These are phyloP conservation scores for Cyphomyrus plagiostoma DNA, from an alignment of 2,113 vertebrate species.

Conservation along the genomic window DNA sequence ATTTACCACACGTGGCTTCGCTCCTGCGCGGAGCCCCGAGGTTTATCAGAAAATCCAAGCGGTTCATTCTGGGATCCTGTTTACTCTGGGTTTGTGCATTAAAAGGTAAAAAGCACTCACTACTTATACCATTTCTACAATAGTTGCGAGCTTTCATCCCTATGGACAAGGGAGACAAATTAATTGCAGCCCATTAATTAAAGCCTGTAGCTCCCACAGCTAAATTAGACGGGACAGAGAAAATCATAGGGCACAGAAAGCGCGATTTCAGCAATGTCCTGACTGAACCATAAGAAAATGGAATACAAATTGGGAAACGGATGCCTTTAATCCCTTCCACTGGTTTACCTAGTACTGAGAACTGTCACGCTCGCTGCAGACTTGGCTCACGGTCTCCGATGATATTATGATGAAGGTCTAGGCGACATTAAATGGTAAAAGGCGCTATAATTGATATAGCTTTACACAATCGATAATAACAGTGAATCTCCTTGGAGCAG, in stretches of 20 bases:
- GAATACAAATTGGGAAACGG: not conserved
- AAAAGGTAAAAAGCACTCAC: not conserved
- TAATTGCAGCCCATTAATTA: slow-evolving; percentile 44
- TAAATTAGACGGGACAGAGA: slow-evolving; percentile 27
- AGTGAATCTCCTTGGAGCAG: not conserved
- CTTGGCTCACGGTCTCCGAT: not conserved
- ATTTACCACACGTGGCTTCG: slow-evolving; percentile 32
- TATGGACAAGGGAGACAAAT: slow-evolving; percentile 31
- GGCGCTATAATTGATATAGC: not conserved
- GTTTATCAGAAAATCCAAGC: not conserved
- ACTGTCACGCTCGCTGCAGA: not conserved
- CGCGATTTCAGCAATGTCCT: not conserved
- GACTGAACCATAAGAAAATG: not conserved
- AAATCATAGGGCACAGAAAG: slow-evolving; percentile 17
- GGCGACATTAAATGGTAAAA: not conserved
- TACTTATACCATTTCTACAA: not conserved
- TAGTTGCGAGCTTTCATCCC: slow-evolving; percentile 33
- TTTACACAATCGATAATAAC: not conserved
- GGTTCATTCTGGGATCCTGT: not conserved
- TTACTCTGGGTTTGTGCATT: not conserved
- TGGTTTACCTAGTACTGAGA: not conserved
- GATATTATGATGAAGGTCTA: not conserved
- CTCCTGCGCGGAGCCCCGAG: not conserved
- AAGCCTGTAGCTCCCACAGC: slow-evolving; percentile 33
- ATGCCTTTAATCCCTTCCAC: not conserved